Evolutionary conservation across 2,888 invertebrate genomes (phyloP), one percentile per base, ranked within the genome.

Genomic region (Calameuta pallipes): DNA sequence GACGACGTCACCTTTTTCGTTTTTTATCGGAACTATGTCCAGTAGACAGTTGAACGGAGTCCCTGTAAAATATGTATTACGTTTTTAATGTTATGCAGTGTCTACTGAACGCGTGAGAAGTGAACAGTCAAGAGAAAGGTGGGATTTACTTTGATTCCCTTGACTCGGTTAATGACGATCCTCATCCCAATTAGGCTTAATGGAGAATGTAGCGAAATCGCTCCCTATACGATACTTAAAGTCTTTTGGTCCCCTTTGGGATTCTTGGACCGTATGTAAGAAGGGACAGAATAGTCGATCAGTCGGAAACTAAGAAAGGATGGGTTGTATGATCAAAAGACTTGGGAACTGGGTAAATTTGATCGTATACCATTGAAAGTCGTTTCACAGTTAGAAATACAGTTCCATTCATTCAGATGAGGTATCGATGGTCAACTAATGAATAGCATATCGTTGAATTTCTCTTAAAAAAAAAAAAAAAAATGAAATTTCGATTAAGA

Each of bases 11-110:
- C 98, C 95, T 92, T 98, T 98, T 92, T 98, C 98, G 94, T 98
- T 98, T 93, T 98, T 98, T 93, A 98, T 98, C 90, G 98, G 98
- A 82, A 98, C 98, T 92, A 98, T 98, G 93, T 98, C 98, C 92
- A 98, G 94, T 87, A 98, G 94, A 93, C 98, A 98, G 97, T 98
- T 97, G 92, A 98, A 98, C 77, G 97, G 96, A 86, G 95, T 95
- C 84, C 97, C 98, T 98, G 94, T 75, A 92, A 91, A 34, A 71
- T 15, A 71, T 34, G 2, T 23, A 31, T 71, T 23, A 23, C 2
- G 9, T 9, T 9, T 56, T 56, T 56, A 56, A 56, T 9, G 2
- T 56, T 23, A 23, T 56, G 56, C 1, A 56, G 23, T 23, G 41
- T 56, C 23, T 0, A 56, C 23, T 9, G 23, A 23, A 56, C 23